These are phyloP conservation scores for Cheilosia vernalis DNA, from an alignment of 2,888 invertebrate genomes.

Conservation along the genomic window DNA sequence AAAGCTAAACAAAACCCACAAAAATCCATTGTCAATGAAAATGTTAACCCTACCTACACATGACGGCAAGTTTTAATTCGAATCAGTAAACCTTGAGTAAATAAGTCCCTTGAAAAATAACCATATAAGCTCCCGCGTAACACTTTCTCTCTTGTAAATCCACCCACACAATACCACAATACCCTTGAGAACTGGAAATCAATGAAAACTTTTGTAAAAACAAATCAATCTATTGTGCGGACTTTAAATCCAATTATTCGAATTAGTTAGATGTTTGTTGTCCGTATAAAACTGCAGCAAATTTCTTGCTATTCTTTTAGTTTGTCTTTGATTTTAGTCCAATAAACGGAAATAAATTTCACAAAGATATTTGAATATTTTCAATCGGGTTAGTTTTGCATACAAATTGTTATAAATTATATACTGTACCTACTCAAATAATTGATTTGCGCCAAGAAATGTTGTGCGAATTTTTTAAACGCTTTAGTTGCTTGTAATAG, in stretches of 20 bases:
- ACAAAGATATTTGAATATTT: constrained; percentile 16
- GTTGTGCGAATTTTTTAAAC: neutral
- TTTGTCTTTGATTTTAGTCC: constrained; percentile 42
- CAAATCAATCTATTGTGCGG: neutral
- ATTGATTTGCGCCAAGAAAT: too few species aligned
- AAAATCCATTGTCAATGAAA: constrained; percentile 6
- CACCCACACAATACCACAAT: neutral
- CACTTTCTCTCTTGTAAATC: constrained; percentile 55
- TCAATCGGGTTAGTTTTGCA: constrained; percentile 25
- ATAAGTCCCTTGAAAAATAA: constrained; percentile 31
- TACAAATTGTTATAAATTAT: too few species aligned
- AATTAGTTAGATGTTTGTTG: constrained; percentile 19
- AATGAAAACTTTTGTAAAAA: constrained; percentile 21
- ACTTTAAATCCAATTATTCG: constrained; percentile 51
- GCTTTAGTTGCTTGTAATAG: neutral
- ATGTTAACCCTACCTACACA: neutral
- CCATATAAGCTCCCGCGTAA: constrained; percentile 31
- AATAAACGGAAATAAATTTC: constrained; percentile 20
- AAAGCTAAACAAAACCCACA: neutral
- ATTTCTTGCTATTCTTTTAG: constrained; percentile 44
- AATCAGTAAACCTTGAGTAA: constrained; percentile 2
- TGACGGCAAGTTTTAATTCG: neutral
- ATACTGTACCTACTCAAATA: too few species aligned
- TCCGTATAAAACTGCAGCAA: constrained; percentile 52
- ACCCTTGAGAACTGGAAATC: constrained; percentile 20